Evolutionary conservation across 1,140 invertebrate genomes (phyloP).

Genomic region (Pemphigus obesinymphae): DNA sequence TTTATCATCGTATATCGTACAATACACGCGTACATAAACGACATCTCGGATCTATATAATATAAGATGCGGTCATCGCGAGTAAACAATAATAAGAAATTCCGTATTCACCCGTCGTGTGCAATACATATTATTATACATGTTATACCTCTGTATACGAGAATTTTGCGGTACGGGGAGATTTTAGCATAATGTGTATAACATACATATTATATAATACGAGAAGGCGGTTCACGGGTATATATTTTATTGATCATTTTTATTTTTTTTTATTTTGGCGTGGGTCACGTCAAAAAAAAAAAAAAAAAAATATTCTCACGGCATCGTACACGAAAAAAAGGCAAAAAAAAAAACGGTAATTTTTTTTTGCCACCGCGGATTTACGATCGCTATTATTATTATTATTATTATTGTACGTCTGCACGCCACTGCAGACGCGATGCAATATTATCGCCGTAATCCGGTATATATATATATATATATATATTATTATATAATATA

Average conservation of each 20-base stretch:
- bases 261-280: too few relatives aligned
- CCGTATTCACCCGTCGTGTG: neutral
- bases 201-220: neutral
- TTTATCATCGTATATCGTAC: too few relatives aligned
- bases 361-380: neutral
- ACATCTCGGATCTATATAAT: too few relatives aligned
- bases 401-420: neutral
- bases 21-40: too few relatives aligned
- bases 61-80: neutral
- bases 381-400: neutral
- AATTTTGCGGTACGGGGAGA: too few relatives aligned
- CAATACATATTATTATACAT: too few relatives aligned
- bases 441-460: too few relatives aligned
- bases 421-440: neutral
- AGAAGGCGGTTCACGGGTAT: neutral
- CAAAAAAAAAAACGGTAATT: constrained; percentile 18
- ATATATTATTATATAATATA: neutral
- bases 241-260: constrained; percentile 26
- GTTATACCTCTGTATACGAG: neutral
- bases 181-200: neutral
- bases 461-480: neutral
- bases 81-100: neutral
- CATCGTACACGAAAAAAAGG: neutral
- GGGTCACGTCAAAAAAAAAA: neutral
- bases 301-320: constrained; percentile 33